phyloP scores from a whole-genome alignment of 2,113 vertebrate genomes.

The Phaethon lepturus region DNA sequence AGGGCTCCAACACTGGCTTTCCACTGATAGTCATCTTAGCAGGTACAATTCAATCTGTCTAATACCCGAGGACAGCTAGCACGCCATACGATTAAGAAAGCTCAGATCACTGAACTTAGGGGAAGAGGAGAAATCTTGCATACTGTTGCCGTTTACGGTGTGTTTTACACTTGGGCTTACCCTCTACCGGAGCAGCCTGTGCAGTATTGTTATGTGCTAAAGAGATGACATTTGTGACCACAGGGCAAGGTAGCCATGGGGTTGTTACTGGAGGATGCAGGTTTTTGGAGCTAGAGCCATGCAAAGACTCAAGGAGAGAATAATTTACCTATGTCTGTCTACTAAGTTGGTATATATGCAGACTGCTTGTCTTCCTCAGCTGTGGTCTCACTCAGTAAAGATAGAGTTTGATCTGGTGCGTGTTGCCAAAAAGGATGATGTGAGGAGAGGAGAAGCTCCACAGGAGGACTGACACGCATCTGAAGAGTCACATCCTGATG shows the following conservation, averaged over 20 bases:
- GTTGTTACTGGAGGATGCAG: neutral
- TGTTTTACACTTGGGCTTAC: neutral
- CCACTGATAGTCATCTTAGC: neutral
- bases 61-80: neutral
- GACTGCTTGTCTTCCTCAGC: neutral
- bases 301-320: neutral
- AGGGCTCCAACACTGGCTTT: neutral
- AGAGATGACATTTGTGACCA: neutral
- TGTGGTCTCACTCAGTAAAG: neutral
- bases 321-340: neutral
- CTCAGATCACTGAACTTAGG: neutral
- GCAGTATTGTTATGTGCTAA: neutral
- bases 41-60: neutral
- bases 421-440: neutral
- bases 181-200: neutral
- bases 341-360: neutral
- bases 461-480: neutral
- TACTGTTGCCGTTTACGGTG: neutral
- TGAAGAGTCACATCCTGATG: slow-evolving; percentile 39
- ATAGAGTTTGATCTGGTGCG: neutral
- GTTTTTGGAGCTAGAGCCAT: neutral
- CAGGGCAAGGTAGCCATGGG: neutral
- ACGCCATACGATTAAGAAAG: neutral
- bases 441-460: neutral
- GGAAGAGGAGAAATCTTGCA: neutral